Evolutionary conservation across 2,113 vertebrate species (phyloP).

Genomic region (Anser brachyrhynchus): DNA sequence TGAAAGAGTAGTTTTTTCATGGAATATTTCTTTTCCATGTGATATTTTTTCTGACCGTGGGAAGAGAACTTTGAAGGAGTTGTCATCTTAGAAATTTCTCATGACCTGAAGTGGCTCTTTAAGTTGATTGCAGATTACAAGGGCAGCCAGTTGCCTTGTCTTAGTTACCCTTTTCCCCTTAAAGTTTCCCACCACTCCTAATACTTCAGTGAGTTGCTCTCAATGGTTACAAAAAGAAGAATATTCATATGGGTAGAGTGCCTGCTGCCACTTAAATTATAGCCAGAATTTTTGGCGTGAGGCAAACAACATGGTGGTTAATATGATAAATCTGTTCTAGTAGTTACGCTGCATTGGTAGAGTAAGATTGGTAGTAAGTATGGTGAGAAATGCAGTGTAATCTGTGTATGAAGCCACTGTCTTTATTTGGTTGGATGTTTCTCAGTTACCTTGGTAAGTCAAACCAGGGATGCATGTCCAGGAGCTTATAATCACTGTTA

Average conservation of each 20-base stretch:
- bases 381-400: neutral
- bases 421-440: neutral
- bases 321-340: neutral
- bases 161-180: neutral
- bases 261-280: neutral
- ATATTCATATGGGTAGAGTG: fast-evolving
- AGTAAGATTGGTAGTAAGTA: neutral
- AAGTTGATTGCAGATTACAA: neutral
- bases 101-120: slow-evolving; percentile 61
- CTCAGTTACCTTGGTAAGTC: neutral
- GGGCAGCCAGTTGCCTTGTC: slow-evolving; percentile 37
- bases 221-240: neutral
- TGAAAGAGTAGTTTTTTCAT: neutral
- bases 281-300: neutral
- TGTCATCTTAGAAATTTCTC: slow-evolving; percentile 61
- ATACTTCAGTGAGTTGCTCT: neutral
- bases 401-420: neutral
- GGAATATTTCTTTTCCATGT: slow-evolving; percentile 50
- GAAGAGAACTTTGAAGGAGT: slow-evolving; percentile 39
- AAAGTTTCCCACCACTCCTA: neutral
- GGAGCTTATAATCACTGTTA: neutral
- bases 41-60: slow-evolving; percentile 60
- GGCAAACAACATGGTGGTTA: neutral
- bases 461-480: neutral
- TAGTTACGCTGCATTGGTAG: neutral